Conservation (phyloP, 2,113 vertebrate species). For the Oryzias melastigma region DNA sequence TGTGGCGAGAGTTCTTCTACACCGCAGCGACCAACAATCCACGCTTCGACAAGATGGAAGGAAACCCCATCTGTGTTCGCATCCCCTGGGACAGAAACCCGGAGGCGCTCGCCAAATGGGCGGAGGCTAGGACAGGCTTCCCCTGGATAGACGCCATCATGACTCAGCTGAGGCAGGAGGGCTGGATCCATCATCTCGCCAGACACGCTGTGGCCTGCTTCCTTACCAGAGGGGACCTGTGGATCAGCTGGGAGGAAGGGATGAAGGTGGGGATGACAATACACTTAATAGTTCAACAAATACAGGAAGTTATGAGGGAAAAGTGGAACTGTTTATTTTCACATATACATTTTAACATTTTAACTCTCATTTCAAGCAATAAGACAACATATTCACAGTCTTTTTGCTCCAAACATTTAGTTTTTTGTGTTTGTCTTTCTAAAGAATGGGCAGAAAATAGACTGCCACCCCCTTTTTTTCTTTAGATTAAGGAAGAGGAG, state of each 20-base stretch:
- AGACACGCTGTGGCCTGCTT: constrained; percentile 80
- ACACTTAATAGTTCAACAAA: background rate
- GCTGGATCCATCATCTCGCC: constrained; percentile 80
- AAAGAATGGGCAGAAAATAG: too few species aligned
- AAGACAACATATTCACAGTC: too few species aligned
- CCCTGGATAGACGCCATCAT: constrained; percentile 83
- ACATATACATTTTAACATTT: too few species aligned
- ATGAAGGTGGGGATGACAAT: constrained; percentile 72
- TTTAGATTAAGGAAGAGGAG: too few species aligned
- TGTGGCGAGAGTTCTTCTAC: constrained; percentile 81
- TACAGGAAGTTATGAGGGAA: too few species aligned
- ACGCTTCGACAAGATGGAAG: constrained; percentile 80
- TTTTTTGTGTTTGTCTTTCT: too few species aligned
- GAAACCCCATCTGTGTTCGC: constrained; percentile 79
- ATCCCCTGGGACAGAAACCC: constrained; percentile 80
- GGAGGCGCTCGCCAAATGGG: constrained; percentile 78
- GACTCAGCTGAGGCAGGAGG: constrained; percentile 79
- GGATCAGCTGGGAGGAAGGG: constrained; percentile 82
- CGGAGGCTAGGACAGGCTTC: constrained; percentile 77
- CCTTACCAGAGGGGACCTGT: constrained; percentile 78
- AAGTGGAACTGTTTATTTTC: too few species aligned
- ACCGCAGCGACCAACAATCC: constrained; percentile 78
- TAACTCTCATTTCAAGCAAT: too few species aligned
- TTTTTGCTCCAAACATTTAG: too few species aligned
- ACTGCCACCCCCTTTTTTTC: too few species aligned